These are phyloP conservation scores for Myrmophylax atrothorax DNA, from an alignment of 2,113 vertebrate species.

Conservation along the genomic window DNA sequence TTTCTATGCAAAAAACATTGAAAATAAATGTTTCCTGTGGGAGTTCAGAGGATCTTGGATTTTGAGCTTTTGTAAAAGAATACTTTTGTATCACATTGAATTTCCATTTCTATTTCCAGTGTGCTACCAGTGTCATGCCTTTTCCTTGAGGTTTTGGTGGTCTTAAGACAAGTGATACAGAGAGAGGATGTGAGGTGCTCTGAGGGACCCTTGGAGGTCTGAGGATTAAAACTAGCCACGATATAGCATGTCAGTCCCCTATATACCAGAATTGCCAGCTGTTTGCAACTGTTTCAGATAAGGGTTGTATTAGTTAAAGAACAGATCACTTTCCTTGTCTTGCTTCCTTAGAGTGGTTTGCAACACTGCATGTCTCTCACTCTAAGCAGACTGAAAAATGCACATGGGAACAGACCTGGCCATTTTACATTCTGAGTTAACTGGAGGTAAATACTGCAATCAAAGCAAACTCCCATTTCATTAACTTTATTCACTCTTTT, in stretches of 20 bases:
- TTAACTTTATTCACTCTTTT: not conserved
- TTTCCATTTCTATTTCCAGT: not conserved
- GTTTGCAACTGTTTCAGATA: not conserved
- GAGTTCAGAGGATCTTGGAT: not conserved
- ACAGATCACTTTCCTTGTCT: not conserved
- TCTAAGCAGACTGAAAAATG: not conserved
- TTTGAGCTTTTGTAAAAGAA: not conserved
- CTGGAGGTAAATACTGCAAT: not conserved
- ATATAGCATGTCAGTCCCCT: not conserved
- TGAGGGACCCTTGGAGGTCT: not conserved
- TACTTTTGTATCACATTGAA: not conserved
- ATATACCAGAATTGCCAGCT: not conserved
- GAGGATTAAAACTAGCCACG: not conserved
- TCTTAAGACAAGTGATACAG: not conserved
- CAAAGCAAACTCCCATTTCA: not conserved
- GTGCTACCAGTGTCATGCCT: not conserved
- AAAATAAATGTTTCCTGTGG: not conserved
- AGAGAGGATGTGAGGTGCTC: not conserved
- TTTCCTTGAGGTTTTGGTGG: not conserved
- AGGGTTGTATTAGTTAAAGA: not conserved
- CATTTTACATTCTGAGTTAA: not conserved
- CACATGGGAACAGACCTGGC: not conserved
- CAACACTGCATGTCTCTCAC: rapidly evolving
- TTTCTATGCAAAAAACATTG: not conserved
- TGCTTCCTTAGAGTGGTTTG: not conserved